Evolutionary conservation across 2,888 invertebrate genomes (phyloP).

Genomic region (Drosophila paracracens): DNA sequence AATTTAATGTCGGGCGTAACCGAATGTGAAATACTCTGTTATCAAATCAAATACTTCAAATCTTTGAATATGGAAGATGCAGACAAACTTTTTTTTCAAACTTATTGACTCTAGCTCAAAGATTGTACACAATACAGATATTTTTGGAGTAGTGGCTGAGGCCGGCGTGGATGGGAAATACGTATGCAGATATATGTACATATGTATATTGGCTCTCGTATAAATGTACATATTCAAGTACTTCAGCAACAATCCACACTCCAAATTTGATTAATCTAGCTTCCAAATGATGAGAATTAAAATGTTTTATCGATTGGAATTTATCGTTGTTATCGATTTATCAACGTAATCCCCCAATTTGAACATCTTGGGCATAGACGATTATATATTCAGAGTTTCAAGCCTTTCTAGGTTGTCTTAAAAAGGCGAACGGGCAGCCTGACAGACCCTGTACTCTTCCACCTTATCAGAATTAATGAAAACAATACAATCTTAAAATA

Average conservation of each 20-base stretch:
- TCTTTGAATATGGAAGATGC: background rate
- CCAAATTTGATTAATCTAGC: background rate
- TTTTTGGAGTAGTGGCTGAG: background rate
- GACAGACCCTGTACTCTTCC: background rate
- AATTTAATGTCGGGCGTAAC: background rate
- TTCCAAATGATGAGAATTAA: fast-evolving
- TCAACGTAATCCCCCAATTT: background rate
- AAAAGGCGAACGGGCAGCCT: background rate
- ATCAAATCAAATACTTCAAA: background rate
- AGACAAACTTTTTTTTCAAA: no score
- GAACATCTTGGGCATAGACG: background rate
- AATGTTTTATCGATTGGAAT: background rate
- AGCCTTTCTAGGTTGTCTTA: background rate
- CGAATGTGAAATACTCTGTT: background rate
- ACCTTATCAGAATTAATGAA: background rate
- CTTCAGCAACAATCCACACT: background rate
- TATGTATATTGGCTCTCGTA: background rate
- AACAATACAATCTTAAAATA: background rate
- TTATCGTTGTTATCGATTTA: background rate
- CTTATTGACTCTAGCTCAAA: background rate
- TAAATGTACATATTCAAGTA: background rate
- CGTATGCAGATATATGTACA: background rate
- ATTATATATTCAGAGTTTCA: background rate
- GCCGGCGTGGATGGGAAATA: background rate
- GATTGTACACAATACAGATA: background rate